Conservation (phyloP, 1,140 invertebrate genomes). For the Caenorhabditis latens region DNA sequence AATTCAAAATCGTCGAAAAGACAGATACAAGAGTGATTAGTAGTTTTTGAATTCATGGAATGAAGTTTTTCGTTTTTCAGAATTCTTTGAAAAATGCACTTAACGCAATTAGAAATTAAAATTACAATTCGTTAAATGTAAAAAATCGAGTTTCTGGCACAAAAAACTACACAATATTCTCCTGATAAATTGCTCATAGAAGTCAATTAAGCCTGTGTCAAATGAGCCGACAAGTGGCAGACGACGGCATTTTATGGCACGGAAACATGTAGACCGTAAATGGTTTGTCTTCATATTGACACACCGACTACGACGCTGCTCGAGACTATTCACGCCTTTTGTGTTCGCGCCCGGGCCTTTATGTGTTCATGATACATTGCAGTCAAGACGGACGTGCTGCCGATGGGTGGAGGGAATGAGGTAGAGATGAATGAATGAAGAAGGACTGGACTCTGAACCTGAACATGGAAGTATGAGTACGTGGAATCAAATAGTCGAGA, state of each 20-base stretch:
- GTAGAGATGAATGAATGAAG: background rate
- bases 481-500: background rate
- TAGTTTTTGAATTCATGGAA: no score
- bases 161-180: constrained; percentile 5
- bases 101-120: no score
- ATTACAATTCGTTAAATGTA: no score
- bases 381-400: constrained; percentile 42
- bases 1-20: no score
- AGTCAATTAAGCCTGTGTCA: background rate
- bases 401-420: background rate
- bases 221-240: constrained; percentile 33
- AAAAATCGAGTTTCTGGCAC: no score
- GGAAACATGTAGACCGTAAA: constrained; percentile 54
- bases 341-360: constrained; percentile 37
- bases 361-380: constrained; percentile 43
- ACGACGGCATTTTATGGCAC: constrained; percentile 32
- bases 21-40: no score
- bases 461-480: constrained; percentile 7
- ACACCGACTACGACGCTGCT: constrained; percentile 17
- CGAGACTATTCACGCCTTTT: constrained; percentile 37
- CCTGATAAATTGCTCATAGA: background rate
- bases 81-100: no score
- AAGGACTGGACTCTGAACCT: constrained; percentile 39
- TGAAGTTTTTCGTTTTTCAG: no score
- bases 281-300: constrained; percentile 46